Evolutionary conservation across 2,113 vertebrate species (phyloP), one percentile per base, ranked within the genome.

Genomic region (Telmatochromis sp.): DNA sequence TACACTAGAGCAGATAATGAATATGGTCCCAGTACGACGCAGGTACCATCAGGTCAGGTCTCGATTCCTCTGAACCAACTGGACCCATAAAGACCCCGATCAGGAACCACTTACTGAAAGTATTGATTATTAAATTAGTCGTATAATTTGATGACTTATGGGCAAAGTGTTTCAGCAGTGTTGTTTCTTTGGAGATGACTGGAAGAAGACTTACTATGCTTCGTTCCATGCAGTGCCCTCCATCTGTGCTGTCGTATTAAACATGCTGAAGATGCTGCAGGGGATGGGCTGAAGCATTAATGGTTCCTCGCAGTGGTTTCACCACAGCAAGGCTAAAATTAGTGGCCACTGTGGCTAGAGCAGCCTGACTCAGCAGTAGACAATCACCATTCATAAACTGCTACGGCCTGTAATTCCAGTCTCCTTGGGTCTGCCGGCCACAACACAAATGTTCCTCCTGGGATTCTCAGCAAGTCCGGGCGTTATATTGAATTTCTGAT

Each of bases 351-450:
- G 93, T 94, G 94, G 87, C 92, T 86, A 91, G 89, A 96, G 92
- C 90, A 87, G 80, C 95, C 96, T 96, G 96, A 97, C 94, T 97
- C 96, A 97, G 96, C 97, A 95, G 93, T 92, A 92, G 82, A 83
- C 86, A 95, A 94, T 96, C 92, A 37, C 94, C 90, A 95, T 93
- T 95, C 94, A 92, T 89, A 96, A 95, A 96, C 96, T 96, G 92
- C 93, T 86, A 86, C 91, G 95, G 88, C 95, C 96, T 97, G 21
- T 82, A 92, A 94, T 93, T 88, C 93, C 85, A 91, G 86, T 85
- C 92, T 85, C 86, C 40, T 11, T 40, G 73, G 79, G 86, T 91
- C 85, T 42, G 94, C 82, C 89, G 80, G 63, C 13, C 96, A 95
- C 96, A 97, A 50, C 80, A 54, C 87, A 94, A 95, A 94, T 92